Base-by-base conservation (phyloP, 2,797 vertebrate species). In the Avahi laniger region DNA sequence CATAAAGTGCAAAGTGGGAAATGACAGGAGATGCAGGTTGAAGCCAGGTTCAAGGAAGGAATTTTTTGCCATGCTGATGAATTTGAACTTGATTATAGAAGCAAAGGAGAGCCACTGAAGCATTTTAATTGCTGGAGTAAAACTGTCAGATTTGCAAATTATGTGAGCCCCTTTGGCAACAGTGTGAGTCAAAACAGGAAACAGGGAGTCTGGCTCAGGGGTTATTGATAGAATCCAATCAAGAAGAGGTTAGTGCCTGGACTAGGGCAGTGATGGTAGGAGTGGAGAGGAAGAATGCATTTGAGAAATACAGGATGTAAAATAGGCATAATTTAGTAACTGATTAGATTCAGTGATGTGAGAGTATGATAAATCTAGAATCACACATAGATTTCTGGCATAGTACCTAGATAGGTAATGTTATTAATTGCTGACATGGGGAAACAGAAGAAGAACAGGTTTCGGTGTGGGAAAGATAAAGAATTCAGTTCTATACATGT, bases 91-190 rank as follows among this genome's bases (percentile, higher is more conserved):
- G 24, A 84, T 84, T 75, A 41, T 52, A 84, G 94, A 91, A 91
- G 35, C 54, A 59, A 93, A 93, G 59, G 43, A 84, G 54, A 88
- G 48, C 15, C 12, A 43, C 4, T 52, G 65, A 80, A 69, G 30
- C 28, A 69, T 89, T 96, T 89, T 88, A 38, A n/a, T 69, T 80
- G 41, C 57, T 85, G 35, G 50, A 89, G 33, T 46, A 85, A 92
- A 75, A 75, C 14, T 41, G 72, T 61, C 35, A 69, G 35, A 89
- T 89, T 85, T 95, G 50, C 59, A 85, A 95, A 69, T 46, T 63
- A 95, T 28, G 85, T 52, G 72, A 69, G 20, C 28, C 50, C 22
- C 5, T 84, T 84, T 61, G 78, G 26, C 43, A 83, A 50, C 50
- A 33, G 4, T 63, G 38, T 78, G 65, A 88, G n/a, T 91, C 41